Percentiles rank a stretch among this genome's conserved stretches.
Evolutionary conservation across 2,113 vertebrate species (phyloP).

Genomic region (Pterophyllum scalare): DNA sequence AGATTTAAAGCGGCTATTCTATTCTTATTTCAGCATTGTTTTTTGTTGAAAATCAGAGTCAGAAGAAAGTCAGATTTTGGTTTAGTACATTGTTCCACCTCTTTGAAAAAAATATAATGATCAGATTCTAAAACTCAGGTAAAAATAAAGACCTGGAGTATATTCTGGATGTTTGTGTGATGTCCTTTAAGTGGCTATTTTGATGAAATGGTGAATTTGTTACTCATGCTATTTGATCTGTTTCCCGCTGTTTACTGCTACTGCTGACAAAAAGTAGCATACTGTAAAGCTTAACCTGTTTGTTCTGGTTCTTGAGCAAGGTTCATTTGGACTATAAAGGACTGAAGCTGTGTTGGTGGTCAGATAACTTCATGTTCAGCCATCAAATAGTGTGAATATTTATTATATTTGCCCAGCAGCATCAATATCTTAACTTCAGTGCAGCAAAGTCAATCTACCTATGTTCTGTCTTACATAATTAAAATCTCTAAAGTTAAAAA

Average conservation of each 20-base stretch:
- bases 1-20: not conserved
- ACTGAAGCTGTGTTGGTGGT: not conserved
- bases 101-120: no score
- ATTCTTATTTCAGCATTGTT: not conserved
- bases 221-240: not conserved
- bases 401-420: not conserved
- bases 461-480: not conserved
- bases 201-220: fast-evolving
- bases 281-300: not conserved
- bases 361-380: slow-evolving; percentile 1
- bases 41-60: not conserved
- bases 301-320: not conserved
- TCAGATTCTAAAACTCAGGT: not conserved
- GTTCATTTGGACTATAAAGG: not conserved
- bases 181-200: not conserved
- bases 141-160: not conserved
- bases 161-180: not conserved
- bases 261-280: not conserved
- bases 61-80: not conserved
- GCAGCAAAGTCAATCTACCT: not conserved
- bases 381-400: not conserved
- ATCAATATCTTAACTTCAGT: not conserved
- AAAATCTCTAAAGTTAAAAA: slow-evolving; percentile 12
- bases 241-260: not conserved
- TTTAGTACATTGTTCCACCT: not conserved